A percentile compares a stretch with the other conserved stretches of the same genome.
Conservation (phyloP, 2,888 invertebrate species). For the Nomada ferruginata region DNA sequence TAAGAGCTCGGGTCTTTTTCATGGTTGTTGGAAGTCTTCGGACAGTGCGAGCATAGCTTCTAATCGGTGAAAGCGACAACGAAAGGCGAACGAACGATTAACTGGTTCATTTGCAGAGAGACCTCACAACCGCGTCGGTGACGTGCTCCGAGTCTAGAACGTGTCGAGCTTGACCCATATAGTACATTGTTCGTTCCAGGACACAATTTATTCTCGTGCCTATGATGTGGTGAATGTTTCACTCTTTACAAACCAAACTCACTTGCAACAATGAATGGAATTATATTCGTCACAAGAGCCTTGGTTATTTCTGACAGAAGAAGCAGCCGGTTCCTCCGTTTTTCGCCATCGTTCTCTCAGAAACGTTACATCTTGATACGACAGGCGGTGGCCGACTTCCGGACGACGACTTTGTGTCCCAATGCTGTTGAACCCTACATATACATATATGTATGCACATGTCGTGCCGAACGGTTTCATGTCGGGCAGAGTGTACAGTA, state of each 20-base stretch:
- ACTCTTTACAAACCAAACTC: too few relatives aligned
- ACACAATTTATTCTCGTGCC: neutral
- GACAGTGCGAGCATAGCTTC: conserved; percentile 27
- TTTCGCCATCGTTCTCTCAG: neutral
- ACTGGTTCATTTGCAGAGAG: conserved; percentile 54
- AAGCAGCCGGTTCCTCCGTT: neutral
- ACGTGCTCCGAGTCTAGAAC: neutral
- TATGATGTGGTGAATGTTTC: too few relatives aligned
- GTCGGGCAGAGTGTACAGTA: neutral
- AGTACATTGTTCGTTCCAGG: neutral
- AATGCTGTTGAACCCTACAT: conserved; percentile 28
- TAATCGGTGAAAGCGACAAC: conserved; percentile 65
- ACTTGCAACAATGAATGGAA: too few relatives aligned
- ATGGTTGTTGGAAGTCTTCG: conserved; percentile 37
- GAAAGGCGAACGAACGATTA: conserved; percentile 60
- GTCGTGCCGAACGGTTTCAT: conserved; percentile 13
- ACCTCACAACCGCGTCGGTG: conserved; percentile 40
- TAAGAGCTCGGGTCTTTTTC: conserved; percentile 9
- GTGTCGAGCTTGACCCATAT: conserved; percentile 55
- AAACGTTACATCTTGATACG: conserved; percentile 48
- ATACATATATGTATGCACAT: neutral
- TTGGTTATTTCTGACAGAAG: neutral
- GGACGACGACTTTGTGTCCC: conserved; percentile 20
- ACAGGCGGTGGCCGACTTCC: conserved; percentile 34
- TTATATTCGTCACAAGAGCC: too few relatives aligned